Conservation (phyloP, 2,113 vertebrate genomes). For the Casuarius casuarius region DNA sequence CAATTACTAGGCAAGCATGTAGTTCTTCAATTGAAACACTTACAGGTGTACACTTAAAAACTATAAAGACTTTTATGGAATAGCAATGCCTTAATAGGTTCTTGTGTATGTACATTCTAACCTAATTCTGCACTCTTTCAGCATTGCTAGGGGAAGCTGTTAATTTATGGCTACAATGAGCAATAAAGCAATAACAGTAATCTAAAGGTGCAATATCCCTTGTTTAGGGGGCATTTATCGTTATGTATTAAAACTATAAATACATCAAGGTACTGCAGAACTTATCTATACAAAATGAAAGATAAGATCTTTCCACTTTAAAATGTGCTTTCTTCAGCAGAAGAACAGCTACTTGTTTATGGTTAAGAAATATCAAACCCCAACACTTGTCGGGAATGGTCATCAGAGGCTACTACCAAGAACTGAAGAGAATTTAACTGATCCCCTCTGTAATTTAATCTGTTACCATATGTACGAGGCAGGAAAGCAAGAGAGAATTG, state of each 20-base stretch:
- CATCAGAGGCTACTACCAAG: not conserved
- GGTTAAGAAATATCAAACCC: constrained; percentile 7
- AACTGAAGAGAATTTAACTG: not conserved
- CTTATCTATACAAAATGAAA: constrained; percentile 68
- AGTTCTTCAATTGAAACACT: constrained; percentile 81
- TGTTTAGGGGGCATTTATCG: constrained; percentile 80
- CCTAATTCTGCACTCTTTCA: constrained; percentile 64
- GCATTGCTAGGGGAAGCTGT: constrained; percentile 66
- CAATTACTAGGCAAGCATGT: constrained; percentile 72
- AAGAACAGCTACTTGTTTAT: not conserved
- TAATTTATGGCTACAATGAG: constrained; percentile 77
- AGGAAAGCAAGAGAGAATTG: not conserved
- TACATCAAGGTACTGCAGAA: constrained; percentile 66
- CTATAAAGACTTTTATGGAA: constrained; percentile 78
- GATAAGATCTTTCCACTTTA: constrained; percentile 59
- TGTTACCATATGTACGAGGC: not conserved
- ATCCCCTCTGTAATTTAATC: not conserved
- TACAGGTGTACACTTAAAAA: constrained; percentile 72
- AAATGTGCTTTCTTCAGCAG: constrained; percentile 44
- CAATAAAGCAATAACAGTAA: constrained; percentile 82
- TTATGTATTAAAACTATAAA: constrained; percentile 82
- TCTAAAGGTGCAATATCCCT: constrained; percentile 78
- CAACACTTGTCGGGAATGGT: not conserved
- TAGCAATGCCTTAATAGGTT: constrained; percentile 72
- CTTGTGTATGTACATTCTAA: constrained; percentile 67